Conservation (phyloP, 2,113 vertebrate genomes). For the Nymphicus hollandicus region DNA sequence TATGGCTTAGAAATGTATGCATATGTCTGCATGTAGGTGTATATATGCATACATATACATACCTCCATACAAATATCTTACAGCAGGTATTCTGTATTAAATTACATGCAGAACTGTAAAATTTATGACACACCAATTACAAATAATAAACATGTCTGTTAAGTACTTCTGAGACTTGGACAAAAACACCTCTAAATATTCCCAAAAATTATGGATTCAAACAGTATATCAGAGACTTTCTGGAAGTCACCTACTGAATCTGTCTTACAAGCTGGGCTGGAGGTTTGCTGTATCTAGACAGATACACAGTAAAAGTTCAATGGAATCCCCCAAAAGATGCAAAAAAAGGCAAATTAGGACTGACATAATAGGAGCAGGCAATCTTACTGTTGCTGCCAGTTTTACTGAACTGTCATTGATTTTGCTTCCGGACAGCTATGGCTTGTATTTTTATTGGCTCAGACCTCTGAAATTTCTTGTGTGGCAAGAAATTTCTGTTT, state of each 20-base stretch:
- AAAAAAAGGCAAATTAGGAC: not conserved
- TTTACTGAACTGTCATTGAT: not conserved
- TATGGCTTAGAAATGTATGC: not conserved
- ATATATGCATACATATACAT: not conserved
- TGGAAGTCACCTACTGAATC: not conserved
- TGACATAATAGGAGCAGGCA: not conserved
- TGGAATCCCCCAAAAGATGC: not conserved
- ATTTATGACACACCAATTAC: not conserved
- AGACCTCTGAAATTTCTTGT: not conserved
- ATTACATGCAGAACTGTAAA: not conserved
- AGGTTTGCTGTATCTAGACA: not conserved
- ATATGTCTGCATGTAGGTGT: not conserved
- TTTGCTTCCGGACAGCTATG: not conserved
- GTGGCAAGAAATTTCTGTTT: not conserved
- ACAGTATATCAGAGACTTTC: not conserved
- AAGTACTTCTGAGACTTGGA: not conserved
- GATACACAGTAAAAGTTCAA: not conserved
- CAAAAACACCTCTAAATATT: not conserved
- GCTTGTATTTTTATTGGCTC: not conserved
- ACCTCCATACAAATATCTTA: not conserved
- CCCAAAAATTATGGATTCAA: not conserved
- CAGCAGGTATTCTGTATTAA: not conserved
- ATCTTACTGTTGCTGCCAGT: not conserved
- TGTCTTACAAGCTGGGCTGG: not conserved
- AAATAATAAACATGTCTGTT: not conserved